phyloP scores from a whole-genome alignment of 2,113 vertebrate genomes.

The Harpagus bidentatus region DNA sequence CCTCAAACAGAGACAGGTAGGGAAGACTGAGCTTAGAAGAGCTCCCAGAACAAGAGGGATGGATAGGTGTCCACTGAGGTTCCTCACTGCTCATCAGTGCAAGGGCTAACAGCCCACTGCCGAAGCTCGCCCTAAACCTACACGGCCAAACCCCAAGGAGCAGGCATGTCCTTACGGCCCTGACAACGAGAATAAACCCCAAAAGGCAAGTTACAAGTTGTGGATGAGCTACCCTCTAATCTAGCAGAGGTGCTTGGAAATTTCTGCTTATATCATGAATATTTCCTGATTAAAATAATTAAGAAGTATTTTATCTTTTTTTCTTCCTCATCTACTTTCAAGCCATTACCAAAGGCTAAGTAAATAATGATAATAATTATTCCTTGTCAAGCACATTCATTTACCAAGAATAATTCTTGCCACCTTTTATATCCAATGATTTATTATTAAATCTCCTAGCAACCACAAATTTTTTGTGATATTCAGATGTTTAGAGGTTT shows the following conservation, averaged over 20 bases:
- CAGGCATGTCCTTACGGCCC: accelerated
- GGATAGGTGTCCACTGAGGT: background rate
- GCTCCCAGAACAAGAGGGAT: background rate
- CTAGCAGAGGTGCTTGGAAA: background rate
- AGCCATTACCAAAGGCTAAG: background rate
- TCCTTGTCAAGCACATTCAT: background rate
- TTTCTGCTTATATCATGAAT: background rate
- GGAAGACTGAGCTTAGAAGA: background rate
- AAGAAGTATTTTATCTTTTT: background rate
- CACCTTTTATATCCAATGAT: background rate
- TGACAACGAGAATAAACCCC: background rate
- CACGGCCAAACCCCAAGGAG: accelerated
- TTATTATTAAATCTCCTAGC: background rate
- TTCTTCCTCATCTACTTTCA: background rate
- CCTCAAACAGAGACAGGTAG: background rate
- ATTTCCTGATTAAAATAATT: background rate
- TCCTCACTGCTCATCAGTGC: background rate
- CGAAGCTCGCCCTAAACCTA: background rate
- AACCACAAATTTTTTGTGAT: background rate
- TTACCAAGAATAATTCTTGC: background rate
- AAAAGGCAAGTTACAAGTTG: background rate
- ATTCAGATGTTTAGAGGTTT: background rate
- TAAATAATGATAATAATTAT: background rate
- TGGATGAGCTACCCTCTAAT: background rate
- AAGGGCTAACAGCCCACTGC: background rate